A percentile compares a stretch with the other conserved stretches of the same genome.
These are phyloP conservation scores for Dipus sagitta DNA, from an alignment of 2,797 vertebrate genomes.

Conservation along the genomic window DNA sequence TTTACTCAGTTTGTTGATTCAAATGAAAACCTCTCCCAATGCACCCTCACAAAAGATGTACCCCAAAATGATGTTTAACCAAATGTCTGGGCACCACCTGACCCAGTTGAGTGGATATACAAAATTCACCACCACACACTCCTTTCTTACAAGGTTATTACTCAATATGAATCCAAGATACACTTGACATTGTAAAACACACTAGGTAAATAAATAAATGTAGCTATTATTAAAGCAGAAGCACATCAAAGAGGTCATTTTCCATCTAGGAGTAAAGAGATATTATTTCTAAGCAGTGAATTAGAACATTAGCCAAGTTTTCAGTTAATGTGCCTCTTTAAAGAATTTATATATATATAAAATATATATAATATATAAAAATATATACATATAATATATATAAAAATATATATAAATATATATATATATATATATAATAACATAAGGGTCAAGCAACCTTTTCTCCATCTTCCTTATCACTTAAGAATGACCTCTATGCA, in stretches of 20 bases:
- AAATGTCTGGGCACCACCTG: background rate
- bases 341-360: background rate
- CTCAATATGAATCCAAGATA: constrained; percentile 7
- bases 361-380: no score
- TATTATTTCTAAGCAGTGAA: background rate
- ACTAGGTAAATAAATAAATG: background rate
- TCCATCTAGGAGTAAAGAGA: constrained; percentile 35
- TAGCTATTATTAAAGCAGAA: constrained; percentile 38
- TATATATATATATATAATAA: no score
- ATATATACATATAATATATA: no score
- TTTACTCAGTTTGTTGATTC: background rate
- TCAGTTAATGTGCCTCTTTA: background rate
- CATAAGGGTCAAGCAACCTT: background rate
- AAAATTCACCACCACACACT: background rate
- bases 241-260: background rate
- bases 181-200: background rate
- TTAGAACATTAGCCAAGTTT: constrained; percentile 13
- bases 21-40: background rate
- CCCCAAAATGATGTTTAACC: background rate
- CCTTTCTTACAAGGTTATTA: background rate
- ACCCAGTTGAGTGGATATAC: background rate
- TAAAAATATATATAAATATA: no score
- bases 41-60: background rate
- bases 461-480: background rate
- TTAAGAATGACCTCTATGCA: background rate